Percentiles rank a stretch among this genome's conserved stretches.
Conservation (phyloP, 2,888 invertebrate genomes). For the Cephonodes hylas region DNA sequence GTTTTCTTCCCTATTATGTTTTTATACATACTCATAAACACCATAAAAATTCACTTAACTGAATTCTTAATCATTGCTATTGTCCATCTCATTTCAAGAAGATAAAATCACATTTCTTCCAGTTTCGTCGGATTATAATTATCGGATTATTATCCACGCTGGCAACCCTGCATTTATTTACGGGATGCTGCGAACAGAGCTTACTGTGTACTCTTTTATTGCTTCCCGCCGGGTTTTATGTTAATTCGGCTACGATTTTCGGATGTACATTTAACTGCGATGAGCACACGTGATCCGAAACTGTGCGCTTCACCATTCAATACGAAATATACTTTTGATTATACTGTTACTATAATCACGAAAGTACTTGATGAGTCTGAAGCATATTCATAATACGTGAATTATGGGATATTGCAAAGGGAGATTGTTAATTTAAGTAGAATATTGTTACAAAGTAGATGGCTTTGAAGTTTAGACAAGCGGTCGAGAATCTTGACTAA, state of each 20-base stretch:
- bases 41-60: no score
- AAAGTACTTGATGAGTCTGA: background rate
- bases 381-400: background rate
- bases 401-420: background rate
- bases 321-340: conserved; percentile 22
- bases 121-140: background rate
- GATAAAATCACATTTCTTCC: no score
- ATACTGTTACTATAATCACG: background rate
- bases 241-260: conserved; percentile 58
- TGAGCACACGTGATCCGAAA: conserved; percentile 28
- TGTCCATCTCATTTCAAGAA: no score
- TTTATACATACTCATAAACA: no score
- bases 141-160: background rate
- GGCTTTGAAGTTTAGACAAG: no score
- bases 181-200: conserved; percentile 37
- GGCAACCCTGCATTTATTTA: conserved; percentile 44
- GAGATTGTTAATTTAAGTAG: no score
- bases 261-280: conserved; percentile 51
- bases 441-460: no score
- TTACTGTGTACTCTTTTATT: conserved; percentile 48
- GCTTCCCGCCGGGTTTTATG: conserved; percentile 52
- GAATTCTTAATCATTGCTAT: no score
- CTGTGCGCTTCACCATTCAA: conserved; percentile 25
- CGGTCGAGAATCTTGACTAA: no score
- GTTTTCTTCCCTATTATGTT: no score